A percentile compares a stretch with the other conserved stretches of the same genome.
These are phyloP conservation scores for Phaethornis superciliosus DNA, from an alignment of 2,113 vertebrate species.

Conservation along the genomic window DNA sequence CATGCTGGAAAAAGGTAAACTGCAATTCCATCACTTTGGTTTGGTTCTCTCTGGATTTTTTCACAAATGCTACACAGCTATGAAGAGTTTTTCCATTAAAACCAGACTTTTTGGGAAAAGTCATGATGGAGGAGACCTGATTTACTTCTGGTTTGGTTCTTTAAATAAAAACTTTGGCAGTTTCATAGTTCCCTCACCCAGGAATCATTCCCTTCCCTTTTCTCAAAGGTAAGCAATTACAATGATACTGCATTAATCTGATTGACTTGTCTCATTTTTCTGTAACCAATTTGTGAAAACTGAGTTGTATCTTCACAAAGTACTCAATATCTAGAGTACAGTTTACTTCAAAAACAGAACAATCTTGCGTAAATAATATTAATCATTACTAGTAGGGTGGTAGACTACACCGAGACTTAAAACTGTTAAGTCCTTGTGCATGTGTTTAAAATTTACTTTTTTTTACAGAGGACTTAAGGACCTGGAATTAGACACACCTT, in stretches of 20 bases:
- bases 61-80: not conserved
- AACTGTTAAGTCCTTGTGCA: not conserved
- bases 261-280: not conserved
- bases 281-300: not conserved
- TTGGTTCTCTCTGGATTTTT: not conserved
- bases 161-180: not conserved
- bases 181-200: not conserved
- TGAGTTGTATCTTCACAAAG: not conserved
- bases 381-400: not conserved
- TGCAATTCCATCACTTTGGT: not conserved
- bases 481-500: slow-evolving; percentile 91
- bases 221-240: not conserved
- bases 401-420: not conserved
- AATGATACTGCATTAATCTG: not conserved
- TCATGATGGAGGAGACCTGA: not conserved
- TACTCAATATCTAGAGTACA: not conserved
- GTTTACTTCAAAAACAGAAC: not conserved
- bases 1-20: not conserved
- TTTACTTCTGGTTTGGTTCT: not conserved
- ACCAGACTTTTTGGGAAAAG: not conserved
- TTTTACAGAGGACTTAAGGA: slow-evolving; percentile 86
- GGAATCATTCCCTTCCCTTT: not conserved
- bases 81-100: not conserved
- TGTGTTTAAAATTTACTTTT: not conserved
- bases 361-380: not conserved